These are phyloP conservation scores for Litoditis marina DNA, from an alignment of 2,888 invertebrate species.

Conservation along the genomic window DNA sequence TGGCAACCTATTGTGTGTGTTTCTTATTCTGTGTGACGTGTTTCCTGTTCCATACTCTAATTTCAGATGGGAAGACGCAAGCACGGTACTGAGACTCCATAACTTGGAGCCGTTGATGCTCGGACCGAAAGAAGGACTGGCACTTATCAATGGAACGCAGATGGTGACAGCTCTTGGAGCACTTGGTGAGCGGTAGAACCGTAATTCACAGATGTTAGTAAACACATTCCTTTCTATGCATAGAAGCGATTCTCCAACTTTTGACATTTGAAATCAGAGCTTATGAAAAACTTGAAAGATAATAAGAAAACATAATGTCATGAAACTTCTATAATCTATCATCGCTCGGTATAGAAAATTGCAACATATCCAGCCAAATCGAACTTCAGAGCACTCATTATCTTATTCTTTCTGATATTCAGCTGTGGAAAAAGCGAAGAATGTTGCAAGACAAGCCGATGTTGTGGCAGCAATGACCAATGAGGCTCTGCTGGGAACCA, in stretches of 20 bases:
- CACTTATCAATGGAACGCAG: constrained; percentile 73
- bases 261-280: too few relatives aligned
- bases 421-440: constrained; percentile 69
- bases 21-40: too few relatives aligned
- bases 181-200: constrained; percentile 68
- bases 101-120: constrained; percentile 68
- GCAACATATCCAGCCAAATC: too few relatives aligned
- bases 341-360: too few relatives aligned
- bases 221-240: too few relatives aligned
- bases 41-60: background rate
- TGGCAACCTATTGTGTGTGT: too few relatives aligned
- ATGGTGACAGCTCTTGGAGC: constrained; percentile 71
- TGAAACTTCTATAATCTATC: too few relatives aligned
- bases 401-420: constrained; percentile 9
- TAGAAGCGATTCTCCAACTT: too few relatives aligned
- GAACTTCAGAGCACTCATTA: too few relatives aligned
- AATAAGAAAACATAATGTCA: too few relatives aligned
- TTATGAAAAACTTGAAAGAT: too few relatives aligned
- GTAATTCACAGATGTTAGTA: too few relatives aligned
- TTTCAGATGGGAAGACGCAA: constrained; percentile 56
- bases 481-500: constrained; percentile 72
- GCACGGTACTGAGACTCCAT: constrained; percentile 66
- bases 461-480: constrained; percentile 71
- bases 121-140: constrained; percentile 71
- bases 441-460: constrained; percentile 70